Percentiles rank a stretch among this genome's conserved stretches.
Evolutionary conservation across 2,797 vertebrate species (phyloP).

Genomic region (Chrosomus eos): DNA sequence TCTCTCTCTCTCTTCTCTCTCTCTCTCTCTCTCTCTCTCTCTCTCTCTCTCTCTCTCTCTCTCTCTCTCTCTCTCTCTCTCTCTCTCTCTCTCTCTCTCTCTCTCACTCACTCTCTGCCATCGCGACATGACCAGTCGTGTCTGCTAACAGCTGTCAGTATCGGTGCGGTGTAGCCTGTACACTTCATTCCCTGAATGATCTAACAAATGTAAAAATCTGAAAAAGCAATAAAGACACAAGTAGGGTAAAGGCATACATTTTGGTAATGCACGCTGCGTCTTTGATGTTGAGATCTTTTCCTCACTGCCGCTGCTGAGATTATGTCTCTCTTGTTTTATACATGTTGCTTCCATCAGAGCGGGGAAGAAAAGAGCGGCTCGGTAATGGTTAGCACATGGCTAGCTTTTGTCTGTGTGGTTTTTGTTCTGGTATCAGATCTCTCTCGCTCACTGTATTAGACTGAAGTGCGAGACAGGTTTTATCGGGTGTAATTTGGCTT

Average conservation of each 20-base stretch:
- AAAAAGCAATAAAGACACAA: conserved; percentile 60
- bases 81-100: neutral
- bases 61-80: neutral
- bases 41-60: neutral
- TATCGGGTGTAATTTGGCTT: conserved; percentile 82
- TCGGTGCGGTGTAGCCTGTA: conserved; percentile 43
- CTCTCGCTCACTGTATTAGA: conserved; percentile 63
- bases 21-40: neutral
- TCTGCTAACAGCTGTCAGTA: conserved; percentile 42
- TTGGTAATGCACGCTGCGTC: conserved; percentile 68
- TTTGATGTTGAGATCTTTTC: conserved; percentile 82
- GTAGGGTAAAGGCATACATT: conserved; percentile 70
- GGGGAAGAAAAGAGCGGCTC: conserved; percentile 73
- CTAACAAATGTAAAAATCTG: conserved; percentile 68
- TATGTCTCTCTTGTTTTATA: conserved; percentile 72
- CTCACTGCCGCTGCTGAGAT: conserved; percentile 78
- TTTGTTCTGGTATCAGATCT: conserved; percentile 74
- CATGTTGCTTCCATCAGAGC: conserved; percentile 83
- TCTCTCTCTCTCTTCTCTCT: too few species aligned
- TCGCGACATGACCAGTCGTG: neutral
- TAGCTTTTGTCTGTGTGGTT: conserved; percentile 82
- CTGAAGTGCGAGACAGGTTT: conserved; percentile 80
- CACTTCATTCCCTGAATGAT: conserved; percentile 72
- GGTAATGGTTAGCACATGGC: conserved; percentile 85
- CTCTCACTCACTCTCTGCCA: neutral